Conservation (phyloP, 2,888 invertebrate species). For the Aleiodes testaceus region DNA sequence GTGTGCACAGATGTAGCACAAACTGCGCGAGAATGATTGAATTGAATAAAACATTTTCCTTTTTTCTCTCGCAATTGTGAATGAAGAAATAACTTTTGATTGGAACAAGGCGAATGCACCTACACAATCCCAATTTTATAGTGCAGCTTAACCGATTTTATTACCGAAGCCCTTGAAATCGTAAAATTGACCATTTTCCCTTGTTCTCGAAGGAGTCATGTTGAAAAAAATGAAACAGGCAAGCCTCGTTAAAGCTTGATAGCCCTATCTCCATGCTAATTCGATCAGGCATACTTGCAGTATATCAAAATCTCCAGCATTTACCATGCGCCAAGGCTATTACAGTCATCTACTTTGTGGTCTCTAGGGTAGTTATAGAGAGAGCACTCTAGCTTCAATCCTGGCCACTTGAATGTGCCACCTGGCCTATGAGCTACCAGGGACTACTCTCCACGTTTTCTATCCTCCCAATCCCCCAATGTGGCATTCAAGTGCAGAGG, state of each 20-base stretch:
- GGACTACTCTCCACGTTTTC: constrained; percentile 11
- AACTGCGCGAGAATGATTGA: too few species aligned
- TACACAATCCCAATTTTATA: too few species aligned
- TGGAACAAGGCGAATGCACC: too few species aligned
- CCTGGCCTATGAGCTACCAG: constrained; percentile 16
- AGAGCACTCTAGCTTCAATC: constrained; percentile 17
- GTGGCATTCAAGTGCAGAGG: background rate
- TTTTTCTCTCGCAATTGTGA: constrained; percentile 29
- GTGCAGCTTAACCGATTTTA: too few species aligned
- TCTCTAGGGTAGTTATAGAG: constrained; percentile 41
- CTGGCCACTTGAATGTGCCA: constrained; percentile 15
- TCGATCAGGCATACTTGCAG: constrained; percentile 60
- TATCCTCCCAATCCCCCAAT: background rate
- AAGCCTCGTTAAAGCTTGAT: constrained; percentile 67
- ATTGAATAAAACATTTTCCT: too few species aligned
- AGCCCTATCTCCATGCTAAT: constrained; percentile 69
- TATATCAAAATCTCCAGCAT: constrained; percentile 55
- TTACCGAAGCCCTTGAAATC: too few species aligned
- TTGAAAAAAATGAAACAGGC: constrained; percentile 32
- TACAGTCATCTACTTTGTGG: constrained; percentile 51
- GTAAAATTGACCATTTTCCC: too few species aligned
- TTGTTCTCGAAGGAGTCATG: too few species aligned
- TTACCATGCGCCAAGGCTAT: constrained; percentile 54
- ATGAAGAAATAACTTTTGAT: constrained; percentile 8
- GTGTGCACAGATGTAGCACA: too few species aligned